These are phyloP conservation scores for Paracentrotus lividus DNA, from an alignment of 53 echinoderm and acorn worm genomes.

Conservation along the genomic window DNA sequence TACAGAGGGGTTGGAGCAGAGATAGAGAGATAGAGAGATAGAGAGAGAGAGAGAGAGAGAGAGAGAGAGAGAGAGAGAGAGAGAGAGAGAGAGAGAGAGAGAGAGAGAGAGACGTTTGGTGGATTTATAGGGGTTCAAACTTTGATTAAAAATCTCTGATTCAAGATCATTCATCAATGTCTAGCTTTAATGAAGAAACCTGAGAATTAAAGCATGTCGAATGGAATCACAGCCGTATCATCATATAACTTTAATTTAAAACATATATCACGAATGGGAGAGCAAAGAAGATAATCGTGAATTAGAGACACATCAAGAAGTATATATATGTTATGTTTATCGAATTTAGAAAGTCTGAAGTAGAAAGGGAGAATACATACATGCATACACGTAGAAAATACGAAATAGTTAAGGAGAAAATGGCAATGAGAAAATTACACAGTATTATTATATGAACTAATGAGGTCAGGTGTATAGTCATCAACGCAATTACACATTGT, in stretches of 20 bases:
- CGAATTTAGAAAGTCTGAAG: too few species aligned
- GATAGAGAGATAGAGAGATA: too few species aligned
- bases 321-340: too few species aligned
- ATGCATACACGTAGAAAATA: too few species aligned
- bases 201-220: not conserved
- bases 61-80: not conserved
- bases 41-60: too few species aligned
- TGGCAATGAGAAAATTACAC: too few species aligned
- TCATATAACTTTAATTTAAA: not conserved
- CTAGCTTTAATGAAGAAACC: slow-evolving; percentile 2
- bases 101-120: not conserved
- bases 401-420: not conserved
- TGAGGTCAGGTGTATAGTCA: too few species aligned
- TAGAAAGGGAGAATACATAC: not conserved
- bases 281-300: not conserved
- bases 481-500: too few species aligned
- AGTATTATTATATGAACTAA: too few species aligned
- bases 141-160: not conserved
- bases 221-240: not conserved
- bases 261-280: too few species aligned
- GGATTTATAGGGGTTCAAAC: not conserved
- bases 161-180: slow-evolving; percentile 36
- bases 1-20: too few species aligned
- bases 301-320: not conserved
- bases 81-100: not conserved